A percentile compares a stretch with the other conserved stretches of the same genome.
Conservation (phyloP, 23 tunicate species). For the Corella eumyota region DNA sequence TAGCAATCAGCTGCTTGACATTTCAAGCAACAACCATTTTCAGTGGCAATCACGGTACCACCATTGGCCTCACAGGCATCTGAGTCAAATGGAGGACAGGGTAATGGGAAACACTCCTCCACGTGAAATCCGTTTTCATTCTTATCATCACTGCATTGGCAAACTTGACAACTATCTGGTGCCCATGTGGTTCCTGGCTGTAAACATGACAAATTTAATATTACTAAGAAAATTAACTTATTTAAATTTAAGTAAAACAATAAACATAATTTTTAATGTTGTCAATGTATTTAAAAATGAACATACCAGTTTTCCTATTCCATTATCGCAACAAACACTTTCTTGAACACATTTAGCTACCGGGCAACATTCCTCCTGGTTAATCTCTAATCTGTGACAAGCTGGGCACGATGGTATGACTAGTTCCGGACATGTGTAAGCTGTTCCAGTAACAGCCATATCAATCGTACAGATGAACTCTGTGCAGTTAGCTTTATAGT, state of each 20-base stretch:
- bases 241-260: background rate
- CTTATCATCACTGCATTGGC: constrained; percentile 39
- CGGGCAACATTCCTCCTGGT: constrained; percentile 57
- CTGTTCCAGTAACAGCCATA: background rate
- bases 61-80: constrained; percentile 57
- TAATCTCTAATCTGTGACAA: constrained; percentile 26
- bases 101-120: constrained; percentile 29
- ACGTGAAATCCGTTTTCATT: constrained; percentile 39
- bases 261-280: background rate
- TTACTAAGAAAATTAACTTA: background rate
- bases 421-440: constrained; percentile 21
- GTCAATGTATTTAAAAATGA: too few species aligned
- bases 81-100: constrained; percentile 75
- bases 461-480: constrained; percentile 27
- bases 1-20: constrained; percentile 60
- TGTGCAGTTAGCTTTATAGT: constrained; percentile 29
- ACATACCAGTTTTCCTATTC: constrained; percentile 55
- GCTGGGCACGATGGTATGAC: constrained; percentile 50
- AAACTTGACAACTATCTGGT: constrained; percentile 51
- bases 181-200: constrained; percentile 65
- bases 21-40: constrained; percentile 74
- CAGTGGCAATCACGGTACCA: constrained; percentile 45
- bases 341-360: constrained; percentile 38
- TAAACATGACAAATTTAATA: background rate
- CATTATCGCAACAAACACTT: constrained; percentile 61